Evolutionary conservation across 2,797 vertebrate genomes (phyloP), one percentile per base, ranked within the genome.

Genomic region (Characodon lateralis): DNA sequence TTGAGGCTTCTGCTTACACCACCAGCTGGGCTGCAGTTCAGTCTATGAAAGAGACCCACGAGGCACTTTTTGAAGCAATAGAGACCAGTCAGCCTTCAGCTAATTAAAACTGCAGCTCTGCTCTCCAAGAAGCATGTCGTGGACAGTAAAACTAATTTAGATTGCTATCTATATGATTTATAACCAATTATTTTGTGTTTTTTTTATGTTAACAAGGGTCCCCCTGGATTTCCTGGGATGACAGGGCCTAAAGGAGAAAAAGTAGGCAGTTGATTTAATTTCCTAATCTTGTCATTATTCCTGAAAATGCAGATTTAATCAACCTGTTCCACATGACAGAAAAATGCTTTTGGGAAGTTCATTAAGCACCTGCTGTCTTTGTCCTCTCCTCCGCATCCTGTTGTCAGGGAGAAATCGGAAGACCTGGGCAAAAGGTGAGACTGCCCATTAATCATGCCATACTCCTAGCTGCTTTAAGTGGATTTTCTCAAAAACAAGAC

Each of bases 381-480:
- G 79, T 92, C 79, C 80, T 85, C 84, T 89, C 84, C 87, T 88
- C 84, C 48, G 89, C 91, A 83, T 89, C 84, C 83, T 87, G 94
- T 94, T 92, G 87, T 83, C 95, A 99, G 98, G 98, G 98, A 93
- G 98, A 99, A 95, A 96, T 99, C 85, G 98, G 98, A 95, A 96
- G 97, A 95, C 98, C 98, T 81, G 98, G 98, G 95, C 96, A 97
- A 95, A 99, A 99, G 98, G 98, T 99, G 96, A 93, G 96, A 87
- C 85, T 77, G 73, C 83, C 82, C 85, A 90, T 94, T 86, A 87
- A 93, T 95, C 90, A 91, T 77, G 87, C 71, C 46, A 71, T 89
- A 82, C 91, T 89, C 80, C 74, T 78, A 28, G 31, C 82, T 94
- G 31, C 68, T n/a, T 6, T 75, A 94, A 95, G 81, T 95, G 87